These are phyloP conservation scores for Plectropomus leopardus DNA, from an alignment of 2,113 vertebrate species.

Conservation along the genomic window DNA sequence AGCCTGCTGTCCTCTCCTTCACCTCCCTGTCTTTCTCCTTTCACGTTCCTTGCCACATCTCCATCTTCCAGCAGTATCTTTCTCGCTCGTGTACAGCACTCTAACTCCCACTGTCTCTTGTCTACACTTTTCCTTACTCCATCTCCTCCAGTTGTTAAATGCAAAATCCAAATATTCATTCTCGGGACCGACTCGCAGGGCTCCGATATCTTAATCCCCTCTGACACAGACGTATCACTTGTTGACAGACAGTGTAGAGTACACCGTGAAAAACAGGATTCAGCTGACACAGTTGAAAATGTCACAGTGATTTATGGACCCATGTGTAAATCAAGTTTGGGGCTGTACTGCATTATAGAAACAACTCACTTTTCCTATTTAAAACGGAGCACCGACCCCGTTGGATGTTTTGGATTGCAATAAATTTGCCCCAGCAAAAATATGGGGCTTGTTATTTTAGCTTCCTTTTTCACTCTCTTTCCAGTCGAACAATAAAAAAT, in stretches of 20 bases:
- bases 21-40: conserved; percentile 70
- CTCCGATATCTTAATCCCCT: conserved; percentile 68
- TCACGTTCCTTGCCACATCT: conserved; percentile 51
- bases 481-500: conserved; percentile 77
- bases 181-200: conserved; percentile 25
- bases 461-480: conserved; percentile 73
- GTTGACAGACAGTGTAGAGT: conserved; percentile 72
- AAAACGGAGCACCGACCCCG: conserved; percentile 58
- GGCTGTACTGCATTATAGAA: conserved; percentile 57
- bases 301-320: conserved; percentile 76
- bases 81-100: conserved; percentile 17
- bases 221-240: conserved; percentile 69
- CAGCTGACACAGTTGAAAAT: conserved; percentile 78
- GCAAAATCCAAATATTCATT: conserved; percentile 40
- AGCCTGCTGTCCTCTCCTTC: conserved; percentile 74
- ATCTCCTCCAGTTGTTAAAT: conserved; percentile 48
- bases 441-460: conserved; percentile 78
- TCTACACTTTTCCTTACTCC: conserved; percentile 12
- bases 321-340: conserved; percentile 69
- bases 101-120: conserved; percentile 30
- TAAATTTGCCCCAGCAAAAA: conserved; percentile 75
- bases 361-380: conserved; percentile 70
- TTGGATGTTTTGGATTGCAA: conserved; percentile 71
- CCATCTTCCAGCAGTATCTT: conserved; percentile 51
- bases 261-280: conserved; percentile 78